phyloP scores from a whole-genome alignment of 2,113 vertebrate species.

The Spizaetus ornatus region DNA sequence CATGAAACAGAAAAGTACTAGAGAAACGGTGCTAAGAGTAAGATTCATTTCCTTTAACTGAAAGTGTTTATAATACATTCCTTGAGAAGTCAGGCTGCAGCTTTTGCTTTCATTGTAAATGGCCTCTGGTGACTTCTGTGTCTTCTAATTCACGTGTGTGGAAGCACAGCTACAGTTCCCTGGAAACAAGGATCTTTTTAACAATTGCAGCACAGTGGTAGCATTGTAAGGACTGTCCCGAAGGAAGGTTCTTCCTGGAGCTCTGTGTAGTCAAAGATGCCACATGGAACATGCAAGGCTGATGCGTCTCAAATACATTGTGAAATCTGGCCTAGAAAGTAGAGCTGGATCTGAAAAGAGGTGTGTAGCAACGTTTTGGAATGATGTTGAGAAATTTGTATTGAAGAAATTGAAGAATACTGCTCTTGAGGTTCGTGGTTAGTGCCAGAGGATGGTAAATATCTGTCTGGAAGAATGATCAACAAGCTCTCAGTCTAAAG shows the following conservation, averaged over 20 bases:
- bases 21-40: neutral
- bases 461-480: neutral
- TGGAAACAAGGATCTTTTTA: slow-evolving; percentile 43
- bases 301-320: neutral
- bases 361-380: slow-evolving; percentile 30
- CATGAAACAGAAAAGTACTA: neutral
- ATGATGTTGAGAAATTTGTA: neutral
- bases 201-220: neutral
- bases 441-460: slow-evolving; percentile 1
- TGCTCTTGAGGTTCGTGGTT: slow-evolving; percentile 19
- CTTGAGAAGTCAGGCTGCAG: neutral
- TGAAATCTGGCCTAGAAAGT: slow-evolving; percentile 41
- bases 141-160: neutral
- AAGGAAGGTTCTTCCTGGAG: slow-evolving; percentile 20
- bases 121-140: neutral
- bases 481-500: neutral
- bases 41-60: neutral
- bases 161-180: neutral
- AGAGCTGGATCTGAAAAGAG: neutral
- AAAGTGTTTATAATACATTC: neutral
- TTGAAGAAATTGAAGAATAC: slow-evolving; percentile 17
- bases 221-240: neutral
- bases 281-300: neutral
- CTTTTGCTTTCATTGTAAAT: slow-evolving; percentile 17
- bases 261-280: neutral